Percentiles rank a stretch among this genome's conserved stretches.
phyloP scores from a whole-genome alignment of 1,140 invertebrate genomes.

The Drosophila quadrilineata region DNA sequence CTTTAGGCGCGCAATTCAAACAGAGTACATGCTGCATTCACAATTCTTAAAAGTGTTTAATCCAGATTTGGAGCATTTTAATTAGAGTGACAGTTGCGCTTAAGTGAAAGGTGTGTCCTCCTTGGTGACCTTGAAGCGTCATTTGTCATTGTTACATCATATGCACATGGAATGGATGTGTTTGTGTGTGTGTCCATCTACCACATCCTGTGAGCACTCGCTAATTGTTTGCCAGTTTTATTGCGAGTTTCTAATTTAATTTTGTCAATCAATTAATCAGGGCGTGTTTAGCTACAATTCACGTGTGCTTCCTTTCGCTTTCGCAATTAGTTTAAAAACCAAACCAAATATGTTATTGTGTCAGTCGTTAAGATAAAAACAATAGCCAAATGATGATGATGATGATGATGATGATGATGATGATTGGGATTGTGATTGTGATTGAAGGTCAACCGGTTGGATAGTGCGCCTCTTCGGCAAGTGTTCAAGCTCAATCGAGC shows the following conservation, averaged over 20 bases:
- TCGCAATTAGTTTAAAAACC: slow-evolving; percentile 26
- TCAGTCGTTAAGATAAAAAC: slow-evolving; percentile 4
- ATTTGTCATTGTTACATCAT: slow-evolving; percentile 25
- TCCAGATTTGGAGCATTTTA: slow-evolving; percentile 11
- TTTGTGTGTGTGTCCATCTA: slow-evolving; percentile 6
- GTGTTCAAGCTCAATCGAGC: too few species aligned
- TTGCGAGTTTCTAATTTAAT: too few species aligned
- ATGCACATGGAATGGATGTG: too few species aligned
- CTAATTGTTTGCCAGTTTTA: slow-evolving; percentile 23
- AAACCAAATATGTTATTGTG: slow-evolving; percentile 9
- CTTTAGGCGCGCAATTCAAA: not conserved
- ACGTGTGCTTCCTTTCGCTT: not conserved
- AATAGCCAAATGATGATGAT: not conserved
- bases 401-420: too few species aligned
- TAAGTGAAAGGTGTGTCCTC: slow-evolving; percentile 22
- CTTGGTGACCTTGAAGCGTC: not conserved
- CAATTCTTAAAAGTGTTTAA: not conserved
- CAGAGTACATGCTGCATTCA: slow-evolving; percentile 2
- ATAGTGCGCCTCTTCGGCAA: not conserved
- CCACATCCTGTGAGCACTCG: slow-evolving; percentile 27
- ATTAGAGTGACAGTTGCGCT: too few species aligned
- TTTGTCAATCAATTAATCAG: slow-evolving; percentile 38
- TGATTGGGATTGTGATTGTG: too few species aligned
- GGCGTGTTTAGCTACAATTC: slow-evolving; percentile 13
- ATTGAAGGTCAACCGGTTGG: slow-evolving; percentile 3